Conservation (phyloP, 2,888 invertebrate species). For the Acronicta psi region DNA sequence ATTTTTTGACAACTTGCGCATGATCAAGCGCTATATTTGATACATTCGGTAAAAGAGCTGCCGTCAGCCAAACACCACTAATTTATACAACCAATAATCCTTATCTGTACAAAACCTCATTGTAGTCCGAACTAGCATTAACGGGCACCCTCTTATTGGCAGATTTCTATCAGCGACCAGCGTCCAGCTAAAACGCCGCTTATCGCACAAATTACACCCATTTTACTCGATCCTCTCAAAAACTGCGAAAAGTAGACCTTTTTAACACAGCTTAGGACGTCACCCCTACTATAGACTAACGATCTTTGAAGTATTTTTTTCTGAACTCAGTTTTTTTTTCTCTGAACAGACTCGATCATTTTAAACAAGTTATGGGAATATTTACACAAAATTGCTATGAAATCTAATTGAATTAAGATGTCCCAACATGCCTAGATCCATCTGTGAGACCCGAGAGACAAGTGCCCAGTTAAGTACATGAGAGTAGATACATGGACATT, state of each 20-base stretch:
- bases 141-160: constrained; percentile 64
- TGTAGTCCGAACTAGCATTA: constrained; percentile 28
- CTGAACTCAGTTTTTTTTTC: background rate
- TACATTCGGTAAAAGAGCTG: constrained; percentile 8
- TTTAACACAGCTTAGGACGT: constrained; percentile 69
- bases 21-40: background rate
- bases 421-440: too few relatives aligned
- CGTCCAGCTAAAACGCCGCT: constrained; percentile 72
- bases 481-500: too few relatives aligned
- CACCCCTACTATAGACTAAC: constrained; percentile 62
- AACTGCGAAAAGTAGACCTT: constrained; percentile 75
- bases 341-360: background rate
- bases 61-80: constrained; percentile 32
- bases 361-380: background rate
- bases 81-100: constrained; percentile 47
- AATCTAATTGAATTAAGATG: too few relatives aligned
- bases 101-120: constrained; percentile 40
- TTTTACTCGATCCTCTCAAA: constrained; percentile 79
- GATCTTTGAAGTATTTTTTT: constrained; percentile 1
- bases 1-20: background rate
- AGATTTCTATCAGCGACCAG: constrained; percentile 75
- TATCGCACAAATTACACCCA: constrained; percentile 85
- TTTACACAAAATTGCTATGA: background rate
- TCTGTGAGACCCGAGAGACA: too few relatives aligned
- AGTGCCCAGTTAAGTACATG: too few relatives aligned